phyloP scores from a whole-genome alignment of 2,888 invertebrate species.

The Apocheima hispidaria region DNA sequence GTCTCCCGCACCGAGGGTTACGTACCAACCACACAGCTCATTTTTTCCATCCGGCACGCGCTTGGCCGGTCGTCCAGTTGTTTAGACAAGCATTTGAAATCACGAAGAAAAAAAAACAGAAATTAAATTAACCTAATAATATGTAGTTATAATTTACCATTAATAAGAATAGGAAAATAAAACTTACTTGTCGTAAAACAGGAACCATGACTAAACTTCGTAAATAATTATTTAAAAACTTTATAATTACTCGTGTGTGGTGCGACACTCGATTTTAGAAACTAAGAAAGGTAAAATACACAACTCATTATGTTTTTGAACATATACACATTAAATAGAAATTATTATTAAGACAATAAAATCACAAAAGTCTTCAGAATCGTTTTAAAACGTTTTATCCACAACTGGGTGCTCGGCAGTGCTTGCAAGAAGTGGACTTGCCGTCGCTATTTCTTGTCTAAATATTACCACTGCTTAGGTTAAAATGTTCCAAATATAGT shows the following conservation, averaged over 20 bases:
- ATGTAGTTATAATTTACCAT: no score
- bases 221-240: background rate
- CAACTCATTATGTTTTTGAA: background rate
- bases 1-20: no score
- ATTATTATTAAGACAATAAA: background rate
- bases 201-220: background rate
- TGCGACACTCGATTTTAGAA: no score
- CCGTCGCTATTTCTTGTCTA: background rate
- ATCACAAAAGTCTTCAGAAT: background rate
- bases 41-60: no score
- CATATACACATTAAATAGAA: constrained; percentile 1
- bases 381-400: background rate
- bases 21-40: no score
- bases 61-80: no score
- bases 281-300: background rate
- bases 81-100: no score
- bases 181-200: constrained; percentile 3
- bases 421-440: background rate
- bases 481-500: no score
- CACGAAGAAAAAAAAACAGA: background rate
- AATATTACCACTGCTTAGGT: background rate
- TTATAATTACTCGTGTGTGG: no score
- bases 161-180: background rate
- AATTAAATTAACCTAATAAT: no score
- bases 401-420: background rate